Evolutionary conservation across 2,888 invertebrate species (phyloP).

Genomic region (Habrosyne pyritoides): DNA sequence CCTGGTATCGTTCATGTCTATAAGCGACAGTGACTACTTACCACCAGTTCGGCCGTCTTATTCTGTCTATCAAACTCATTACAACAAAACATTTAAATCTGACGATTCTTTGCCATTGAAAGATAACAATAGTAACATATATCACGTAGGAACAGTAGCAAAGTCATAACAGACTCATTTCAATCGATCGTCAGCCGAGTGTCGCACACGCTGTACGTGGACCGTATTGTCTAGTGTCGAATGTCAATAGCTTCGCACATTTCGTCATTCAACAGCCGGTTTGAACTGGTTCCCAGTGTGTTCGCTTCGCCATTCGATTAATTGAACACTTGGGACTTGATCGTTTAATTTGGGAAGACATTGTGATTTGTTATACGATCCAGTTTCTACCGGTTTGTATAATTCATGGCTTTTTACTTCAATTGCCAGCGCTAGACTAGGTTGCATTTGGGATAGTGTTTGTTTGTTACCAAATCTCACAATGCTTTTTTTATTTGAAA

Average conservation of each 20-base stretch:
- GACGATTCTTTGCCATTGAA: not conserved
- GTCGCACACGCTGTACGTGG: conserved; percentile 15
- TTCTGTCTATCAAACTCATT: not conserved
- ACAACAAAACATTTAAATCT: not conserved
- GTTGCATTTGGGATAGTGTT: not conserved
- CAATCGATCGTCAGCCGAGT: not conserved
- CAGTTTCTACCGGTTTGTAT: not conserved
- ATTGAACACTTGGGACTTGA: not conserved
- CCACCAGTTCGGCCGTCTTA: no score
- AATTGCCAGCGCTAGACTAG: not conserved
- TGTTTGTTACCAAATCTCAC: no score
- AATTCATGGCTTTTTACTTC: not conserved
- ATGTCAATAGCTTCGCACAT: conserved; percentile 57
- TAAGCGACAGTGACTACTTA: no score
- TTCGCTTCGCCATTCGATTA: not conserved
- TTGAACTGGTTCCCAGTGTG: conserved; percentile 35
- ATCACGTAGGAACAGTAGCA: no score
- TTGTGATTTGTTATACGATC: not conserved
- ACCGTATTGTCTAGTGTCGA: conserved; percentile 49
- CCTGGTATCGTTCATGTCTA: no score
- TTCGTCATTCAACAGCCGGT: conserved; percentile 49
- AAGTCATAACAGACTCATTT: not conserved
- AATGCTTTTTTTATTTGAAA: no score
- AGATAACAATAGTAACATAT: no score
- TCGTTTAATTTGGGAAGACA: not conserved